These are phyloP conservation scores for Cepaea hortensis DNA, from an alignment of 2,888 invertebrate genomes.

Conservation along the genomic window DNA sequence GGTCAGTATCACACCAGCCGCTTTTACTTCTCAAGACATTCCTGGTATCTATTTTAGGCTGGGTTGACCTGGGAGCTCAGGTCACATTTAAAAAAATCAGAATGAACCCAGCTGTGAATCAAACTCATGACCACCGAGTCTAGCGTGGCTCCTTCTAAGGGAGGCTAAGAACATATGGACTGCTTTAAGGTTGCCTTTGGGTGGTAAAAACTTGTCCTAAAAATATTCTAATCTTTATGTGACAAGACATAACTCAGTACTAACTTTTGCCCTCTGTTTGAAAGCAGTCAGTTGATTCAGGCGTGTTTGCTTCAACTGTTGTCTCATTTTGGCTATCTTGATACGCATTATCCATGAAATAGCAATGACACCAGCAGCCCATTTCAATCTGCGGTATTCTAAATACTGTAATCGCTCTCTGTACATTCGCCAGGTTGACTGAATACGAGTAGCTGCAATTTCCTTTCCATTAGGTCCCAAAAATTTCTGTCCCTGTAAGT, in stretches of 20 bases:
- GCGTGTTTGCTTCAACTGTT: conserved; percentile 69
- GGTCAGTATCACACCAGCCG: too few species aligned
- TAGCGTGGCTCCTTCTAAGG: too few species aligned
- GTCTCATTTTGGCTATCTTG: conserved; percentile 73
- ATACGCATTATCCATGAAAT: conserved; percentile 76
- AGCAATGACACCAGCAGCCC: conserved; percentile 76
- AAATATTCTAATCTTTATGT: not conserved
- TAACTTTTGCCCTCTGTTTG: conserved; percentile 69
- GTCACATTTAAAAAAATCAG: too few species aligned
- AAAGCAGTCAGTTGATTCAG: conserved; percentile 71
- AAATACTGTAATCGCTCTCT: conserved; percentile 69
- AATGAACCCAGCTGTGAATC: too few species aligned
- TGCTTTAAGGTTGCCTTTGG: too few species aligned
- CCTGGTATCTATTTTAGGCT: too few species aligned
- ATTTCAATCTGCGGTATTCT: conserved; percentile 73
- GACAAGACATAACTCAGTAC: not conserved
- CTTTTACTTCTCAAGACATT: too few species aligned
- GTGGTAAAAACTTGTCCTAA: too few species aligned
- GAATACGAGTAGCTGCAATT: conserved; percentile 73
- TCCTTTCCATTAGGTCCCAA: conserved; percentile 69
- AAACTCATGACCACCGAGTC: too few species aligned
- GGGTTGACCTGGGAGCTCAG: too few species aligned
- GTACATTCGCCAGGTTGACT: conserved; percentile 72
- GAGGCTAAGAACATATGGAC: too few species aligned
- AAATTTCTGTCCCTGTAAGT: conserved; percentile 70